Conservation (phyloP, 2,797 vertebrate genomes). For the Urophycis tenuis region DNA sequence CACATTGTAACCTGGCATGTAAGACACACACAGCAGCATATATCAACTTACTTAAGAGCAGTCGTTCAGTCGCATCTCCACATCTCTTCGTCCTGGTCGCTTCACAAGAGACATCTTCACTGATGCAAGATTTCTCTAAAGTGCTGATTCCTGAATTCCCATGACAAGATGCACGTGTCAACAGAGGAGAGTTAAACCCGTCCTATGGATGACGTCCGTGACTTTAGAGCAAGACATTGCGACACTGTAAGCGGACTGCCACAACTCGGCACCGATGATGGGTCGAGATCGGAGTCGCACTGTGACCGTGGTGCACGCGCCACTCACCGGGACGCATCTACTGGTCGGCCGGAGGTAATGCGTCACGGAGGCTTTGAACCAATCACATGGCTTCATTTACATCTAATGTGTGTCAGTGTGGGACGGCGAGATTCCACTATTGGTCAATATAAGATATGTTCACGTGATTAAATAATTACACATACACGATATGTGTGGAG, state of each 20-base stretch:
- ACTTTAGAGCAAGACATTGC: too few species aligned
- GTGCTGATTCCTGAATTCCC: neutral
- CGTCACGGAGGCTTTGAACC: neutral
- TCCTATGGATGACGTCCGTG: neutral
- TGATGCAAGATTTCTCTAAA: neutral
- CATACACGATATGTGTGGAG: neutral
- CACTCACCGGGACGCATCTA: neutral
- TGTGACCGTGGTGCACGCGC: too few species aligned
- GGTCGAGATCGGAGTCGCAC: neutral
- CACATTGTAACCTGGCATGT: neutral
- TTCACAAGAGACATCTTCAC: neutral
- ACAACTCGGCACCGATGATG: neutral
- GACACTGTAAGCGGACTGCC: too few species aligned
- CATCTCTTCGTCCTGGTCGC: neutral
- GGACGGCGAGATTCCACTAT: neutral
- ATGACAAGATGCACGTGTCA: neutral
- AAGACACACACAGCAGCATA: neutral
- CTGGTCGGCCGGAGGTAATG: neutral
- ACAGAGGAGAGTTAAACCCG: neutral
- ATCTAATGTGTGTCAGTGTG: neutral
- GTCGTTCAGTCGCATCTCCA: neutral
- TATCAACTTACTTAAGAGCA: neutral
- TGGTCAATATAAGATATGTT: neutral
- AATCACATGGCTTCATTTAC: neutral
- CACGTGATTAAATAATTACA: neutral